Evolutionary conservation across 1,140 invertebrate genomes (phyloP), one percentile per base, ranked within the genome.

Genomic region (Danaus melanippus): DNA sequence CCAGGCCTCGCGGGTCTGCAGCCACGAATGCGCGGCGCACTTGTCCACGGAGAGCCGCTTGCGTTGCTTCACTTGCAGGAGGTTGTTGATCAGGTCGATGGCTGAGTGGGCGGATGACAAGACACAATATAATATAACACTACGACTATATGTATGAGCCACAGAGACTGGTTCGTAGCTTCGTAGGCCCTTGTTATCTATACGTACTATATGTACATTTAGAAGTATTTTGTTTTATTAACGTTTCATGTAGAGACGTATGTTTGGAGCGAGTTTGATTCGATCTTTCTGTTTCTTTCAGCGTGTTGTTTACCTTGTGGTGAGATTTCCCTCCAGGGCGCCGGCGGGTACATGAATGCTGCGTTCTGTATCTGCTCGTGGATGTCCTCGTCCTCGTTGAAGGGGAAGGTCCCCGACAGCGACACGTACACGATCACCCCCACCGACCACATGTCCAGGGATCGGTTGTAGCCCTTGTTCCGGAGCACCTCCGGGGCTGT

Each of bases 291-390:
- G 15, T 15, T 15, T 3, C 15, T 15, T 15, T 15, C 15, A 15
- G 9, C 9, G 32, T 10, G 48, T 12, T 40, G 48, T 41, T 17
- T 87, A 98, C 96, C 97, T 88, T 98, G 95, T 42, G 92, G 92
- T n/a, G 97, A 98, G 71, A 99, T 97, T 84, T 99, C 96, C 76
- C 96, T 96, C 98, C 98, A 99, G 0, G 98, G 97, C 87, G 95
- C 95, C 0, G 96, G 95, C 10, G 98, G 98, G 90, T 99, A 99
- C 98, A 99, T 99, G 78, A 99, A 99, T 46, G 96, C 97, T 42
- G 98, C 98, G 90, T 99, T 99, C 88, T 99, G 96, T 65, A 99
- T 99, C 88, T 99, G 98, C 87, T 99, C 97, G 86, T 97, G 96
- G 60, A 99, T 99, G 84, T 99, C 98, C 89, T 99, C 98, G 88